phyloP scores from a whole-genome alignment of 2,888 invertebrate genomes.

The Cryptosula pallasiana region DNA sequence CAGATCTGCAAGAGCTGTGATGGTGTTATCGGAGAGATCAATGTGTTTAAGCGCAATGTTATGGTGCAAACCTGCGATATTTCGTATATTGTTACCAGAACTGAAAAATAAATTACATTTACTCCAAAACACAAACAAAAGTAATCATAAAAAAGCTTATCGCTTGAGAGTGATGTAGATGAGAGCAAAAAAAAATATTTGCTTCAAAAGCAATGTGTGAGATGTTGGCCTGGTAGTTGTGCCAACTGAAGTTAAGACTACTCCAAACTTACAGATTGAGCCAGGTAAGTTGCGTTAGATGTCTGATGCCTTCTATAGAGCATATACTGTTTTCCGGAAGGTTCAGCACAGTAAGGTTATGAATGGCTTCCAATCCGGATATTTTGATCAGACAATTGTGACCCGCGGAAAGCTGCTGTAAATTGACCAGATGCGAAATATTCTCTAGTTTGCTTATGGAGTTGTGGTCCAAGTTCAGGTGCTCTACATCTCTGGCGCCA shows the following conservation, averaged over 20 bases:
- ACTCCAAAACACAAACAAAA: not conserved
- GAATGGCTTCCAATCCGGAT: constrained; percentile 77
- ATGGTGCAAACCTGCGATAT: constrained; percentile 78
- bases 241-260: no score
- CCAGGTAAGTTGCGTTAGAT: constrained; percentile 71
- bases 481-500: not conserved
- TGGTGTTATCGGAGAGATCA: constrained; percentile 83
- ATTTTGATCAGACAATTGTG: constrained; percentile 80
- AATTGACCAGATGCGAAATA: constrained; percentile 72
- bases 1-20: constrained; percentile 76
- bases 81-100: constrained; percentile 6
- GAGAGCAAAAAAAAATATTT: no score
- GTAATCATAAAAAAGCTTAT: no score
- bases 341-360: constrained; percentile 73
- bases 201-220: no score
- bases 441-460: constrained; percentile 80
- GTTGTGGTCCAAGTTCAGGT: constrained; percentile 65
- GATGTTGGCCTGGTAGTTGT: no score
- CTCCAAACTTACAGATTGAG: constrained; percentile 67
- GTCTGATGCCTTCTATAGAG: constrained; percentile 78
- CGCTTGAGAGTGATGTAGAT: no score
- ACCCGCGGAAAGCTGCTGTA: constrained; percentile 70
- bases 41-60: constrained; percentile 75
- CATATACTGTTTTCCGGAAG: constrained; percentile 81
- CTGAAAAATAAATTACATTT: not conserved